Evolutionary conservation across 2,888 invertebrate species (phyloP), one percentile per base, ranked within the genome.

Genomic region (Lepidochitona cinerea): DNA sequence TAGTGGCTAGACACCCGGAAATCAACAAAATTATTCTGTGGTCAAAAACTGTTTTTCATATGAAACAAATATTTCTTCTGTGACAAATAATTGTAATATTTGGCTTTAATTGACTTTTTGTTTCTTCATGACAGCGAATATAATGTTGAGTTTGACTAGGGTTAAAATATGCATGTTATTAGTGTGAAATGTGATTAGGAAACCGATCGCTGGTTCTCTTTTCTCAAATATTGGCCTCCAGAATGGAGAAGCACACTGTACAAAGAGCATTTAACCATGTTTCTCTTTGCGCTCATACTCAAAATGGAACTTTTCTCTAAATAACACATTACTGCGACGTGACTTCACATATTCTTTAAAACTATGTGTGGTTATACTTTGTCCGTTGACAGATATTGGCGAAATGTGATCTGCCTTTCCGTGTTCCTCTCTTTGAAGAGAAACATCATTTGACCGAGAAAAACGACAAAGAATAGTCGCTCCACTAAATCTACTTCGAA

Each of bases 61-160:
- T n/a, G n/a, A n/a, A n/a, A n/a, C n/a, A n/a, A n/a, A n/a, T n/a
- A n/a, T n/a, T n/a, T n/a, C n/a, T n/a, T n/a, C n/a, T n/a, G n/a
- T n/a, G 26, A 26, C 59, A 59, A 59, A 59, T 59, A 4, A 59
- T 29, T 29, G 12, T 14, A 23, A 59, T 29, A 26, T 32, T 23
- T 59, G 14, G 59, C 29, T 59, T 59, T 59, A 59, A 59, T 59
- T 59, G 59, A 23, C 59, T 59, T 59, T 59, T 59, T 59, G 4
- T 4, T 23, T 14, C 14, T 59, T 23, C 4, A 59, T 59, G 59
- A 18, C 18, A 9, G 9, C 41, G 41, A 9, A 41, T 41, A 41
- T 41, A 12, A 18, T 41, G 18, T 18, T 12, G 18, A 18, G 41
- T 41, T 41, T 41, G 9, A 9, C 41, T 41, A 9, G 18, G 18